Conservation (phyloP, 2,888 invertebrate species). For the Bembecia ichneumoniformis region DNA sequence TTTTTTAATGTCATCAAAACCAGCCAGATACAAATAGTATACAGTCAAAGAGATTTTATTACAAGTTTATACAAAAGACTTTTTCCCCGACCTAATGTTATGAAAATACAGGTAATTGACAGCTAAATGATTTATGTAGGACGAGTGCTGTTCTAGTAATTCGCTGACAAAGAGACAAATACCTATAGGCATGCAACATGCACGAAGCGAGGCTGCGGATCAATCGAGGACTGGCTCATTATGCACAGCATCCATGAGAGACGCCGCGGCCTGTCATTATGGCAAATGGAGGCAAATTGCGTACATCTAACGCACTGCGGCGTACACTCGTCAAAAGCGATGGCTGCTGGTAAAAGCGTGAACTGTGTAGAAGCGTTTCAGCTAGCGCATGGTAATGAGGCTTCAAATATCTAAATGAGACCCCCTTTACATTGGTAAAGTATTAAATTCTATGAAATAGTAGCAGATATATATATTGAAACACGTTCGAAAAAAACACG, state of each 20-base stretch:
- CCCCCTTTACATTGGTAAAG: background rate
- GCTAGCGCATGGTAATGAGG: conserved; percentile 45
- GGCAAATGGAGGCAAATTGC: conserved; percentile 69
- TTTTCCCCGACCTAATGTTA: too few relatives aligned
- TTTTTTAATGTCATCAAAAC: too few relatives aligned
- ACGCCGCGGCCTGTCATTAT: conserved; percentile 63
- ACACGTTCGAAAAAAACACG: too few relatives aligned
- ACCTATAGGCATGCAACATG: background rate
- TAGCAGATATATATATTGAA: too few relatives aligned
- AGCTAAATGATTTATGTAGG: too few relatives aligned
- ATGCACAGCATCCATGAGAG: conserved; percentile 49
- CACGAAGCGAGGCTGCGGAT: conserved; percentile 22
- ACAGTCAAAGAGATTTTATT: too few relatives aligned
- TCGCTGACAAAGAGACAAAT: background rate
- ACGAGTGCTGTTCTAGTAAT: too few relatives aligned
- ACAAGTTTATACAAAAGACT: too few relatives aligned
- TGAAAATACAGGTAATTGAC: too few relatives aligned
- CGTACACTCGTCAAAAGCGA: conserved; percentile 30
- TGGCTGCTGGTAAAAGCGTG: conserved; percentile 50
- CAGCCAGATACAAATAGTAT: too few relatives aligned
- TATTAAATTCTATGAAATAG: background rate
- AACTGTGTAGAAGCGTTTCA: conserved; percentile 34
- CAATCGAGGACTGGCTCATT: conserved; percentile 64
- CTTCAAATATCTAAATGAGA: background rate
- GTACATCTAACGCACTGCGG: conserved; percentile 61